Evolutionary conservation across 2,888 invertebrate species (phyloP), one percentile per base, ranked within the genome.

Genomic region (Ormyrus rosae): DNA sequence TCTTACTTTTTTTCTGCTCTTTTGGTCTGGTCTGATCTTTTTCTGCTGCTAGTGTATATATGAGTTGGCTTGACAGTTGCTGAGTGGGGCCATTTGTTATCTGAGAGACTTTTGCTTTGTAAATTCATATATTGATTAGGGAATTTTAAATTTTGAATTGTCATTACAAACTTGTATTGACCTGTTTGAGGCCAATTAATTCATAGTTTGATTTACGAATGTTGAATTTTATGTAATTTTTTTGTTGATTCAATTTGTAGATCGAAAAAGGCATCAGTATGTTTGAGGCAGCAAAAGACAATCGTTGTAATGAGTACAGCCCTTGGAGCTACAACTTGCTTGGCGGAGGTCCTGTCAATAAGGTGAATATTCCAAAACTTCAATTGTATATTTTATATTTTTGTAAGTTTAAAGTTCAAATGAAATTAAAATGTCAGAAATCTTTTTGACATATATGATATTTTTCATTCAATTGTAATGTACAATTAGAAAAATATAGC

Each of bases 321-420:
- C 89, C 88, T 51, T 90, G 90, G 90, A 88, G 85, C 78, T 89
- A 89, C 75, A 87, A 90, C 81, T 82, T 89, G 76, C 84, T 87
- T 71, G 86, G 83, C 69, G 83, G 85, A 81, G 85, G 84, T 78
- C 84, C 86, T 55, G 85, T 84, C 68, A 84, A 81, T 67, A 86
- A 87, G 83, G 88, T 88, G 72, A 85, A 84, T 75, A 11, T 48
- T 58, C 46, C 48, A 10, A 34, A 34, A 3, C 34, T 34, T 3
- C 3, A 34, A 34, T 34, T 34, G 34, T 34, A 34, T 34, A 4
- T 34, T 34, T 34, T 34, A 34, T 0, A 34, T 34, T 4, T 34
- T 34, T 34, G 34, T 34, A 34, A 34, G 3, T 34, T 34, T 34
- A 34, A 34, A 34, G 34, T 4, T 34, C 34, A 34, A 34, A 34